Evolutionary conservation across 2,113 vertebrate genomes (phyloP).

Genomic region (Okapia johnstoni): DNA sequence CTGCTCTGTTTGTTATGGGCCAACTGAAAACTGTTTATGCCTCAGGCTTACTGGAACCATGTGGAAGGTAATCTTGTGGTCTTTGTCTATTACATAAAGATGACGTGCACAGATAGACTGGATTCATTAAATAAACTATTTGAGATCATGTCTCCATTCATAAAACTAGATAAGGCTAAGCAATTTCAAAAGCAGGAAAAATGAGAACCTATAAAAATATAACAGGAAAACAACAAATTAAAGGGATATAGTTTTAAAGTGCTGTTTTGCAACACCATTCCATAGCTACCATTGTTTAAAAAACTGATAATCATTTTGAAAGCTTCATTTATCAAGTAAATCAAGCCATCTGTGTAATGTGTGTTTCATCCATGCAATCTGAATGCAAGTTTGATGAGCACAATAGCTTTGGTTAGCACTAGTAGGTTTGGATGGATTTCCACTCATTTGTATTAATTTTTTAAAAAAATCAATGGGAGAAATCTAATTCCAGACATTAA

Average conservation of each 20-base stretch:
- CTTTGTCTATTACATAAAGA: conserved; percentile 33
- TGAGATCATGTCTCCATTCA: conserved; percentile 31
- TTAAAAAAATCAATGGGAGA: not conserved
- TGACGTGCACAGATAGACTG: conserved; percentile 2
- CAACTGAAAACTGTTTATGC: conserved; percentile 21
- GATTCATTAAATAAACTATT: conserved; percentile 58
- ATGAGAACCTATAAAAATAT: conserved; percentile 23
- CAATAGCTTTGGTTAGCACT: not conserved
- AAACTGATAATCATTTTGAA: not conserved
- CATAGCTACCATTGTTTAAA: conserved; percentile 37
- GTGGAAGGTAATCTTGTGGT: not conserved
- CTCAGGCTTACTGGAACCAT: not conserved
- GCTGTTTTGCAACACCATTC: not conserved
- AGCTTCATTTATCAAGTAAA: not conserved
- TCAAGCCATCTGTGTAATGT: not conserved
- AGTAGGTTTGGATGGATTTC: not conserved
- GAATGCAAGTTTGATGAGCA: not conserved
- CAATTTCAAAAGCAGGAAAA: conserved; percentile 26
- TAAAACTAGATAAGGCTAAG: conserved; percentile 30
- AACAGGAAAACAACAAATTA: conserved; percentile 41
- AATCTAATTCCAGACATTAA: not conserved
- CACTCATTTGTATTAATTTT: not conserved
- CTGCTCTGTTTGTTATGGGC: not conserved
- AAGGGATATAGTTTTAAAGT: not conserved
- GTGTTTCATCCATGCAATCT: not conserved